Conservation (phyloP, 92 coral and sea anemone genomes). For the Palythoa grandiflora region DNA sequence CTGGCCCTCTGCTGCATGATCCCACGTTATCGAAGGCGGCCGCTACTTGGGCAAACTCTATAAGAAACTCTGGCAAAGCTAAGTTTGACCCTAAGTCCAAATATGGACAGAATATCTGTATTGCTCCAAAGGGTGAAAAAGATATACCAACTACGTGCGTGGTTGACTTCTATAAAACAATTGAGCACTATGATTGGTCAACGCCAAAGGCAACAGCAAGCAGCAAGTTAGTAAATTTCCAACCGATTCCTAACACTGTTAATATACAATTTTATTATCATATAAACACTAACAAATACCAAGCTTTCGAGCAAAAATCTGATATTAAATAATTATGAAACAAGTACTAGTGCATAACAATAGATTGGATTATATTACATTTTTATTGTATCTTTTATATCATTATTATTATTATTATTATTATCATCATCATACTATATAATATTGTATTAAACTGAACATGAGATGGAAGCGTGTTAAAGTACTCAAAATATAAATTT, state of each 20-base stretch:
- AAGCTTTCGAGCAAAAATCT: too few species aligned
- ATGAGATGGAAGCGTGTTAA: too few species aligned
- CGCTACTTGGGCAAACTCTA: constrained; percentile 65
- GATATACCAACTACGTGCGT: constrained; percentile 51
- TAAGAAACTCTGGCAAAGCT: constrained; percentile 54
- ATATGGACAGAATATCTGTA: constrained; percentile 62
- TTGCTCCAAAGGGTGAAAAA: constrained; percentile 45
- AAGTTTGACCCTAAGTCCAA: constrained; percentile 60
- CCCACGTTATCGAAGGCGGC: constrained; percentile 60
- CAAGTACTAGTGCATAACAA: too few species aligned
- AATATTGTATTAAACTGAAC: too few species aligned
- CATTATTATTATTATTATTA: too few species aligned
- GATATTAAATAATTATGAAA: too few species aligned
- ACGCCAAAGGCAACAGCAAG: constrained; percentile 47
- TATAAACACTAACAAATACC: too few species aligned
- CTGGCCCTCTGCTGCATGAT: constrained; percentile 61
- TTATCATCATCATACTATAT: too few species aligned
- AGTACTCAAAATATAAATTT: too few species aligned
- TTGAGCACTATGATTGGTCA: constrained; percentile 68
- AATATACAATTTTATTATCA: background rate
- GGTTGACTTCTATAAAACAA: constrained; percentile 34
- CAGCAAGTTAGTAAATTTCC: constrained; percentile 36
- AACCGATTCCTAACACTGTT: background rate
- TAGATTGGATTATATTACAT: too few species aligned
- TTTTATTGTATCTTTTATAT: too few species aligned